phyloP scores from a whole-genome alignment of 2,113 vertebrate species.

The Cyprinodon variegatus region DNA sequence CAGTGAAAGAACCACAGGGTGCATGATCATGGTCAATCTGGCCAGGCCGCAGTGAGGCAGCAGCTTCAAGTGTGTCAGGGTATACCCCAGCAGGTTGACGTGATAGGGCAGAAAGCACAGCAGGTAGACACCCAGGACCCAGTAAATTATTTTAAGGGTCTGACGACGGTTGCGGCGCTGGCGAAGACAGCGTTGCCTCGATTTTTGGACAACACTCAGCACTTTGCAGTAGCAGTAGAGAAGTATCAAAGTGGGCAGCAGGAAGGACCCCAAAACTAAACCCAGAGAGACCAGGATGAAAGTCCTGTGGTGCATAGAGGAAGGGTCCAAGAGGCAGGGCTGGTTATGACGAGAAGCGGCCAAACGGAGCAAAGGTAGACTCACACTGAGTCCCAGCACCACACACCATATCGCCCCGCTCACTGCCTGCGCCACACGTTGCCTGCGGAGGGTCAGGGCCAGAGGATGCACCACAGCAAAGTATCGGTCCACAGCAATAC shows the following conservation, averaged over 20 bases:
- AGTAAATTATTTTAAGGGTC: conserved; percentile 75
- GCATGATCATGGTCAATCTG: conserved; percentile 61
- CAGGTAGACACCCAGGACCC: conserved; percentile 75
- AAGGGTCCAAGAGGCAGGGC: conserved; percentile 69
- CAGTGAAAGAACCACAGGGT: conserved; percentile 72
- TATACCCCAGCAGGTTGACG: conserved; percentile 77
- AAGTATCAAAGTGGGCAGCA: conserved; percentile 71
- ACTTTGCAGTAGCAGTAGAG: conserved; percentile 77
- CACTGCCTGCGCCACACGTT: conserved; percentile 55
- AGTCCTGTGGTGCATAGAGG: conserved; percentile 51
- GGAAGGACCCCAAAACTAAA: conserved; percentile 65
- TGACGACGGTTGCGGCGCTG: conserved; percentile 36
- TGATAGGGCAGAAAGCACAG: conserved; percentile 79
- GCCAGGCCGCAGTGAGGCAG: conserved; percentile 67
- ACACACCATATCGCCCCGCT: conserved; percentile 74
- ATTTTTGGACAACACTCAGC: conserved; percentile 57
- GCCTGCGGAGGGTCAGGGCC: conserved; percentile 24
- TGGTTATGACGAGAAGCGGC: conserved; percentile 37
- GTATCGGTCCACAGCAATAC: conserved; percentile 78
- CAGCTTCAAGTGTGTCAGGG: conserved; percentile 70
- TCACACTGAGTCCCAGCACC: conserved; percentile 71
- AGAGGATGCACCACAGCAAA: conserved; percentile 75
- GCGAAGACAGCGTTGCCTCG: conserved; percentile 34
- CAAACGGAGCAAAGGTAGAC: conserved; percentile 64
- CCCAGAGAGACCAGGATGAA: conserved; percentile 69